phyloP scores from a whole-genome alignment of 2,888 invertebrate species.

The Quadroppia sp. region DNA sequence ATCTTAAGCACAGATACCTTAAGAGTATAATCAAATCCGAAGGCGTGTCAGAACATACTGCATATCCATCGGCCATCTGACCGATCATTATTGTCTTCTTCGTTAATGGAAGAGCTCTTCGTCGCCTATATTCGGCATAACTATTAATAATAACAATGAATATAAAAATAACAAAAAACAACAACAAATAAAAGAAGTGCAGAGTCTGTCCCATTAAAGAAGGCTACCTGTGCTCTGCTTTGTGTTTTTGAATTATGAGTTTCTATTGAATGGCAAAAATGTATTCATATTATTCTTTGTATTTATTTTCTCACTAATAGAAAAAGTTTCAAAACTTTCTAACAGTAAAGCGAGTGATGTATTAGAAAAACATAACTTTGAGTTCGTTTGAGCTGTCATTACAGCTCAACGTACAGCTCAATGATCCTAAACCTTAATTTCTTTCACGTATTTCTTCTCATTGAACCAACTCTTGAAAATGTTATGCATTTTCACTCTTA shows the following conservation, averaged over 20 bases:
- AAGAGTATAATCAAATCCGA: conserved; percentile 15
- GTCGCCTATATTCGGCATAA: background rate
- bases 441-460: background rate
- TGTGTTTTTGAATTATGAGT: conserved; percentile 26
- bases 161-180: conserved; percentile 9
- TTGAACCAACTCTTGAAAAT: background rate
- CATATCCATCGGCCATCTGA: conserved; percentile 2
- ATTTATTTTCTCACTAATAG: conserved; percentile 8
- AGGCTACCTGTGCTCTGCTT: background rate
- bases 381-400: conserved; percentile 18
- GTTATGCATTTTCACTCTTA: background rate
- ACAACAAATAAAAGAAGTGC: conserved; percentile 1
- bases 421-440: conserved; percentile 24
- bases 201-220: too few relatives aligned
- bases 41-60: conserved; percentile 13
- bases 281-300: background rate
- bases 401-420: conserved; percentile 28
- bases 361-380: conserved; percentile 7
- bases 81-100: conserved; percentile 9
- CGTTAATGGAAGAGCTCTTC: conserved; percentile 17
- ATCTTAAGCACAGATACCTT: background rate
- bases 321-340: conserved; percentile 29
- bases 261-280: background rate
- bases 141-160: background rate
- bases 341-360: conserved; percentile 20